phyloP scores from a whole-genome alignment of 2,888 invertebrate genomes.

The Drosophila mimica region DNA sequence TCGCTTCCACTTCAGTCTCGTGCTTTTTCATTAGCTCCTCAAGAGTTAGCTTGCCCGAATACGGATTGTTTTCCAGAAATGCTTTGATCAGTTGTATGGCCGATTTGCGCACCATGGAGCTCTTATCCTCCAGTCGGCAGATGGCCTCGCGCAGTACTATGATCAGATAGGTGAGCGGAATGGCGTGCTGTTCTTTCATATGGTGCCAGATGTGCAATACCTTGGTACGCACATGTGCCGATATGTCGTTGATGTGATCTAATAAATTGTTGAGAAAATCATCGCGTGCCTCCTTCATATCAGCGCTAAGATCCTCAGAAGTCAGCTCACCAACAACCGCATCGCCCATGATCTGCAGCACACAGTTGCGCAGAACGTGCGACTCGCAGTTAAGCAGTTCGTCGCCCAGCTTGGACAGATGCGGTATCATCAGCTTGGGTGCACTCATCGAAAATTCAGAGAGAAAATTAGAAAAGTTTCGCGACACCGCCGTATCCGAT shows the following conservation, averaged over 20 bases:
- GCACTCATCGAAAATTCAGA: conserved; percentile 82
- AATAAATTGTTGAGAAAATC: conserved; percentile 92
- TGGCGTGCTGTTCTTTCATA: conserved; percentile 91
- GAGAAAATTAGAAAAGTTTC: conserved; percentile 83
- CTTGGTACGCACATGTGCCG: conserved; percentile 94
- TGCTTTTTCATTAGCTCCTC: conserved; percentile 88
- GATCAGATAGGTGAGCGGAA: conserved; percentile 90
- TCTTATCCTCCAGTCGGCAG: conserved; percentile 92
- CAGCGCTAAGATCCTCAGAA: conserved; percentile 89
- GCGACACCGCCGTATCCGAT: conserved; percentile 79
- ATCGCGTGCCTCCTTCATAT: conserved; percentile 89
- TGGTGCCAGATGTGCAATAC: conserved; percentile 93
- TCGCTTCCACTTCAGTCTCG: conserved; percentile 83
- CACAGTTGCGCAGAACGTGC: conserved; percentile 91
- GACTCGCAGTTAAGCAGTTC: conserved; percentile 86
- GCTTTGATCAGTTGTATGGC: conserved; percentile 87
- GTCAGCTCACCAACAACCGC: conserved; percentile 90
- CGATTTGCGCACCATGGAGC: conserved; percentile 93
- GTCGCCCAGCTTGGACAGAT: conserved; percentile 83
- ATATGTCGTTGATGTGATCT: conserved; percentile 93
- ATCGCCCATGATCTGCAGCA: conserved; percentile 93
- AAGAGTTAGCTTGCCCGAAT: conserved; percentile 88
- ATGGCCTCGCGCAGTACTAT: conserved; percentile 89
- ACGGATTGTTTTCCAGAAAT: conserved; percentile 94
- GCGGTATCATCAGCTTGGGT: conserved; percentile 84